These are phyloP conservation scores for Eupithecia subumbrata DNA, from an alignment of 2,888 invertebrate genomes.

Conservation along the genomic window DNA sequence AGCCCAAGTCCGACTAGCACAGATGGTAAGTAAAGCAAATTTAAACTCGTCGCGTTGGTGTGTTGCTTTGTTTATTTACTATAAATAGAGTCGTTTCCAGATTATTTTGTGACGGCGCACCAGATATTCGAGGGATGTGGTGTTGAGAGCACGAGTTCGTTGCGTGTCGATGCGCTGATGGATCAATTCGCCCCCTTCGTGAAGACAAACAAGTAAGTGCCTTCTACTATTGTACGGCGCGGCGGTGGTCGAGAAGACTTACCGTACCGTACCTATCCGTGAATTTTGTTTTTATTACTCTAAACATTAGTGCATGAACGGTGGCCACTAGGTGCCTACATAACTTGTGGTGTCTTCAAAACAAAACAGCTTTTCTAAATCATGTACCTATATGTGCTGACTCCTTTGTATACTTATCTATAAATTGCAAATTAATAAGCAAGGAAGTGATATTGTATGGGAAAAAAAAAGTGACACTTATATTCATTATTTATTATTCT, in stretches of 20 bases:
- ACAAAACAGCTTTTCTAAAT: neutral
- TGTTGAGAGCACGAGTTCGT: constrained; percentile 62
- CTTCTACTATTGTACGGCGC: neutral
- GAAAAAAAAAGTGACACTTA: too few species aligned
- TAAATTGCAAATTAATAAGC: too few species aligned
- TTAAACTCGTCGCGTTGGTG: constrained; percentile 67
- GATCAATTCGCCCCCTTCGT: constrained; percentile 76
- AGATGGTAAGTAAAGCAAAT: constrained; percentile 67
- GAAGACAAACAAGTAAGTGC: constrained; percentile 75
- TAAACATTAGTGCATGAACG: too few species aligned
- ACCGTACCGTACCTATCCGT: too few species aligned
- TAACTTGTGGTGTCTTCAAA: neutral
- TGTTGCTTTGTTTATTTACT: constrained; percentile 54
- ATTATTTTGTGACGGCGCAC: constrained; percentile 73
- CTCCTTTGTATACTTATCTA: too few species aligned
- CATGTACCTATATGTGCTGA: too few species aligned
- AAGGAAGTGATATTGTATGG: too few species aligned
- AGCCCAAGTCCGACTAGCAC: constrained; percentile 55
- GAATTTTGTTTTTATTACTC: too few species aligned
- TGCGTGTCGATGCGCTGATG: constrained; percentile 73
- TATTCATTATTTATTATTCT: too few species aligned
- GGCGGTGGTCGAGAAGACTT: too few species aligned
- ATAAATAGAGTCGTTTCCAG: constrained; percentile 66
- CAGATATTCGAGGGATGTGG: constrained; percentile 79
- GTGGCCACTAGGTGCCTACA: too few species aligned